These are phyloP conservation scores for Drosophila kanekoi DNA, from an alignment of 2,888 invertebrate species.

Conservation along the genomic window DNA sequence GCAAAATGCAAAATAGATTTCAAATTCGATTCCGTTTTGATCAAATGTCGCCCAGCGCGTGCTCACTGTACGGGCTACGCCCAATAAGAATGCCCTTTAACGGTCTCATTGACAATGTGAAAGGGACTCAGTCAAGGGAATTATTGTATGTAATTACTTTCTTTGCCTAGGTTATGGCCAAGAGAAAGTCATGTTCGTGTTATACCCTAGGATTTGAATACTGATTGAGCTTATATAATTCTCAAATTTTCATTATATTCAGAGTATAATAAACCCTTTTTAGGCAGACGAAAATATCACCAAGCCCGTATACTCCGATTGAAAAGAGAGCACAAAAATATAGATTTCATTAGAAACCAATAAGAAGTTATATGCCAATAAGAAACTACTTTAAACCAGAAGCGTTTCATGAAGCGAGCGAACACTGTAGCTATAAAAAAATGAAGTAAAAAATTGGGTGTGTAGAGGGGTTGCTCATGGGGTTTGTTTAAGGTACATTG, in stretches of 20 bases:
- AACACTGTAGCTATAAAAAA: neutral
- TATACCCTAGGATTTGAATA: too few species aligned
- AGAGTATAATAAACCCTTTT: too few species aligned
- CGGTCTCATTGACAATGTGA: neutral
- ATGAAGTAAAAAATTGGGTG: neutral
- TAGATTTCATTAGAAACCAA: too few species aligned
- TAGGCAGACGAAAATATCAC: too few species aligned
- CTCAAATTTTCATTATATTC: too few species aligned
- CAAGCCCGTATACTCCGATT: too few species aligned
- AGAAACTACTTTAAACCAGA: neutral
- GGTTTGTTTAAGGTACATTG: conserved; percentile 3
- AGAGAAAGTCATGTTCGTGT: too few species aligned
- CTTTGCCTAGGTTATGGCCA: too few species aligned
- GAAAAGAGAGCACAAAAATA: too few species aligned
- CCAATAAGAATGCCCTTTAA: conserved; percentile 15
- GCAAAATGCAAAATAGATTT: neutral
- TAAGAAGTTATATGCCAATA: too few species aligned
- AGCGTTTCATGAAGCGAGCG: neutral
- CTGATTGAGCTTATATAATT: too few species aligned
- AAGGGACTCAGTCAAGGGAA: too few species aligned
- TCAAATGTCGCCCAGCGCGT: neutral
- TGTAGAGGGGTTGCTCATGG: neutral
- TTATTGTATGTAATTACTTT: neutral
- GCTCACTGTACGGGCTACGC: neutral
- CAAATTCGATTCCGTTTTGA: neutral